Evolutionary conservation across 1,140 invertebrate species (phyloP), one percentile per base, ranked within the genome.

Genomic region (Eriocheir sinensis): DNA sequence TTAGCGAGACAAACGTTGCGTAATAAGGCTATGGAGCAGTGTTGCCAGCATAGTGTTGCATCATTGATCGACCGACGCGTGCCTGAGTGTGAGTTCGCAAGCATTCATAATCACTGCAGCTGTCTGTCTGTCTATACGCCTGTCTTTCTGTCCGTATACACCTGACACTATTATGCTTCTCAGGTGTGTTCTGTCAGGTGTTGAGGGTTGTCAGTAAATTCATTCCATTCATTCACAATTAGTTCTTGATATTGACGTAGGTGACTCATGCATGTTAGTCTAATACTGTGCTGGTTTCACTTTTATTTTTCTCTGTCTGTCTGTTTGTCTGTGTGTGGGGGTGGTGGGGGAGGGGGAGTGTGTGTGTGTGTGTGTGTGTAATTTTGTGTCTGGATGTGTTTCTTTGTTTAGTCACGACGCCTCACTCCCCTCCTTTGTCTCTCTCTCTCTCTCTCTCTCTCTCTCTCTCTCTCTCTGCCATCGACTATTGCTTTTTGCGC

Each of bases 401-500:
- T 86, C 27, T 86, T 27, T n/a, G 1, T n/a, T 30, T 17, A 86
- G n/a, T 36, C 30, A 83, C 12, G n/a, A 83, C 1, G n/a, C n/a
- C 36, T 32, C 8, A 21, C 36, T 30, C 30, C n/a, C 36, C n/a
- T 30, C n/a, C 80, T 2, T 30, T 83, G 9, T 36, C 30, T 32
- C 80, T 36, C 30, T 30, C 30, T 83, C 44, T 48, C 44, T 48
- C 44, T 48, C 44, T 48, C 2, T 83, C 8, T 83, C 80, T 83
- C 80, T 83, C 80, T 83, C 80, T 83, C 80, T 83, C 80, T 83
- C 80, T 83, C 80, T 83, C 80, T 83, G 12, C n/a, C 80, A 17
- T n/a, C n/a, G 12, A 17, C 80, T 83, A 9, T 83, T n/a, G 9
- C 80, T 83, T n/a, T 83, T n/a, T 83, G 12, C n/a, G 30, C n/a